Percentiles rank a stretch among this genome's conserved stretches.
Evolutionary conservation across 2,888 invertebrate species (phyloP).

Genomic region (Tortrix viridana): DNA sequence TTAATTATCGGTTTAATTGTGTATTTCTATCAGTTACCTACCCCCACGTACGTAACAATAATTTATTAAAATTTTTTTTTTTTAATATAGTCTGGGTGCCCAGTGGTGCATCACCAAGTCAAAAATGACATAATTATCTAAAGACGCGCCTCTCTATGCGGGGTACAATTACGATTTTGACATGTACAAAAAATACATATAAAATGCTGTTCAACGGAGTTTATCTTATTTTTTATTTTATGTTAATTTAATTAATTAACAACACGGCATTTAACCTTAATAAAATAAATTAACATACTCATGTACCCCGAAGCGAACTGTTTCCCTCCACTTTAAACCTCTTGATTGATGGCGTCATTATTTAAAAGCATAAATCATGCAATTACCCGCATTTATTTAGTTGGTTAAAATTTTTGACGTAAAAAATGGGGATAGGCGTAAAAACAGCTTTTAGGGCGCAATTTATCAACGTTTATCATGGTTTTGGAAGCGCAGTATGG

Average conservation of each 20-base stretch:
- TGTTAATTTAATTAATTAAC: slow-evolving; percentile 20
- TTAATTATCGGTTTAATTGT: no score
- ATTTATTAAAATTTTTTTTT: no score
- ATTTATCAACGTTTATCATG: slow-evolving; percentile 20
- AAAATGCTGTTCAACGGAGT: no score
- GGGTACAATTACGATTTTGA: no score
- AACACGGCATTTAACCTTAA: not conserved
- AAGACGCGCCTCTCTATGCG: no score
- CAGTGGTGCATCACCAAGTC: no score
- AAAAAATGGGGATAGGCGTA: slow-evolving; percentile 12
- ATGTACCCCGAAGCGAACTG: not conserved
- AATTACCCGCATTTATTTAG: slow-evolving; percentile 36
- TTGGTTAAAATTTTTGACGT: slow-evolving; percentile 29
- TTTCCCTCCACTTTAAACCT: slow-evolving; percentile 7
- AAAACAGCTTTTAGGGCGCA: slow-evolving; percentile 32
- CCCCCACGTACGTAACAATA: no score
- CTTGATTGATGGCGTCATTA: slow-evolving; percentile 37
- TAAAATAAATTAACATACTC: not conserved
- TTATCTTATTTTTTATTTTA: no score
- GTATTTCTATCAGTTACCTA: no score
- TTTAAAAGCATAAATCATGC: slow-evolving; percentile 39
- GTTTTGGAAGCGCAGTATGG: slow-evolving; percentile 3
- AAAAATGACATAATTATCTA: no score
- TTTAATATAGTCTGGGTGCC: no score
- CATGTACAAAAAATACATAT: no score